These are phyloP conservation scores for Clarias pachynema DNA, from an alignment of 2,797 vertebrate species.

Conservation along the genomic window DNA sequence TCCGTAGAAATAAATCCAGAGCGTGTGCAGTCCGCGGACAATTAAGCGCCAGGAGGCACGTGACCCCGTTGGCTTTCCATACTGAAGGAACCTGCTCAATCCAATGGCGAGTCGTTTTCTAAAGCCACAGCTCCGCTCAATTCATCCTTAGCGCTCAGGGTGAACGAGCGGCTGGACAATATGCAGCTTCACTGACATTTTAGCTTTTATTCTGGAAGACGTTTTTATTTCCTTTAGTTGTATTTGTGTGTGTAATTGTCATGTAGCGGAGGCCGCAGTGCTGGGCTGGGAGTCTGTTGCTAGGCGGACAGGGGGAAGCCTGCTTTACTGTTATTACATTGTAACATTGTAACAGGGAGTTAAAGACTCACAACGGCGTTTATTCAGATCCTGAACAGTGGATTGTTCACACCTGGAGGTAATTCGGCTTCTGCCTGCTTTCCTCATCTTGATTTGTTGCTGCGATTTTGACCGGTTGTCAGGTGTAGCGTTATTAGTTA, in stretches of 20 bases:
- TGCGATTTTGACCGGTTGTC: conserved; percentile 9
- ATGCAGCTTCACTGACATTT: conserved; percentile 4
- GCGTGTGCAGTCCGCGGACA: neutral
- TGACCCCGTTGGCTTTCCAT: conserved; percentile 24
- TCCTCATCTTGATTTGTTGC: neutral
- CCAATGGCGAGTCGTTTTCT: conserved; percentile 30
- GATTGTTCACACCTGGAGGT: conserved; percentile 69
- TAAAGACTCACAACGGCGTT: conserved; percentile 40
- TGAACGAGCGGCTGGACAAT: neutral
- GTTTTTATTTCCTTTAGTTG: neutral
- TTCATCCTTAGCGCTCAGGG: conserved; percentile 30
- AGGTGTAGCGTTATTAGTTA: conserved; percentile 24
- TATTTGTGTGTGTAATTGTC: conserved; percentile 25
- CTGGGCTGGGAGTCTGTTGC: conserved; percentile 63
- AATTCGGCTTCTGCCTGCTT: conserved; percentile 34
- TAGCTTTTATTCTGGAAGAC: neutral
- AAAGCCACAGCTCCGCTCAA: conserved; percentile 26
- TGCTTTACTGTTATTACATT: neutral
- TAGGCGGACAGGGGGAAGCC: conserved; percentile 58
- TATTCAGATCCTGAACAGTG: conserved; percentile 45
- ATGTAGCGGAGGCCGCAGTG: conserved; percentile 72
- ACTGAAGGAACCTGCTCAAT: conserved; percentile 30
- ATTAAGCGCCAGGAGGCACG: neutral
- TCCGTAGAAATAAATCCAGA: neutral
- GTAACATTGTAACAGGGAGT: conserved; percentile 4